phyloP scores from a whole-genome alignment of 2,797 vertebrate genomes.

The Amphiprion clarkii region DNA sequence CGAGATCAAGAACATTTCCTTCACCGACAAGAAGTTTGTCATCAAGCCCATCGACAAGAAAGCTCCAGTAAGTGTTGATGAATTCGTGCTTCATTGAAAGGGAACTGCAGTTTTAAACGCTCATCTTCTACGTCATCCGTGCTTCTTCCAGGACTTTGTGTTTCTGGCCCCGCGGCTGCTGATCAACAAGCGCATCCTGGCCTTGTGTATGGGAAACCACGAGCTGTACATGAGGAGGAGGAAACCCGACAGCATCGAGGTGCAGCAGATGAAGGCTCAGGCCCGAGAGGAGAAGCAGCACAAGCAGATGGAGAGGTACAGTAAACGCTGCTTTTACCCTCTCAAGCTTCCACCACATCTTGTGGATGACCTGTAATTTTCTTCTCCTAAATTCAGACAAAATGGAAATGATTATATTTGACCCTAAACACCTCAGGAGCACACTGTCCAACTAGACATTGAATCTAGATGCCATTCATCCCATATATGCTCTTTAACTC shows the following conservation, averaged over 20 bases:
- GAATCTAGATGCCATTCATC: too few relatives aligned
- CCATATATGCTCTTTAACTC: too few relatives aligned
- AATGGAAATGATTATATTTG: too few relatives aligned
- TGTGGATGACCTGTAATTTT: too few relatives aligned
- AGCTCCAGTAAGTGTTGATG: conserved; percentile 90
- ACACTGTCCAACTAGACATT: too few relatives aligned
- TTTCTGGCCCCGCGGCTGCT: conserved; percentile 96
- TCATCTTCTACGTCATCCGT: neutral
- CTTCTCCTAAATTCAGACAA: too few relatives aligned
- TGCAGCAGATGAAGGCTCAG: conserved; percentile 99
- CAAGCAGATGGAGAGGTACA: conserved; percentile 96
- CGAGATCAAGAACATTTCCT: conserved; percentile 98
- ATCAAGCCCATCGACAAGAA: conserved; percentile 99
- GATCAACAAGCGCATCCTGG: conserved; percentile 98
- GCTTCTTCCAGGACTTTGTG: conserved; percentile 91
- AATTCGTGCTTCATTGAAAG: rapidly evolving
- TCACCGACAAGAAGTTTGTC: conserved; percentile 98
- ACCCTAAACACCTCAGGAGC: too few relatives aligned
- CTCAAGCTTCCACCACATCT: too few relatives aligned
- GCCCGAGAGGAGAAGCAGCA: conserved; percentile 98
- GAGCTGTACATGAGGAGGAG: conserved; percentile 98
- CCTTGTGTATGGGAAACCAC: conserved; percentile 99
- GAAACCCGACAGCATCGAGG: conserved; percentile 98
- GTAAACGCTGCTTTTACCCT: neutral
- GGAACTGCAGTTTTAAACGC: rapidly evolving